Base-by-base conservation (phyloP, 92 coral and sea anemone genomes). In the Epizoanthus fatuus region DNA sequence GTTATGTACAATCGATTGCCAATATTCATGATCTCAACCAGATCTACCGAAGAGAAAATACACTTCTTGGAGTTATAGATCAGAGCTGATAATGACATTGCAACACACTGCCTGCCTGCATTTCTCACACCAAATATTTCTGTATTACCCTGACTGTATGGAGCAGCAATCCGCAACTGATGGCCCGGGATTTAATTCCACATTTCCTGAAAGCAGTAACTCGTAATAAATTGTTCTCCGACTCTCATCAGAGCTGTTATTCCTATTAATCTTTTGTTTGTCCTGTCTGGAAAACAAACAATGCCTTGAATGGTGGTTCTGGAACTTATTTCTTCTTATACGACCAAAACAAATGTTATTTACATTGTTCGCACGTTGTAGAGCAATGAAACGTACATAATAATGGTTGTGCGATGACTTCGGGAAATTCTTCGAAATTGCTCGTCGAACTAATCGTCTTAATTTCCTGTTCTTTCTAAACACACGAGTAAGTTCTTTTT, bases 141-240 rank as follows among this genome's bases (percentile, higher is more conserved):
- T 65, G 72, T 25, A 65, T 64, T 64, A 69, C 75, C 57, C 51
- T 81, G 86, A 64, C 86, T 54, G 60, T 81, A 68, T 55, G 65
- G 72, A 63, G 74, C 70, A 60, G 51, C 58, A 25, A 76, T 76
- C n/a, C n/a, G n/a, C n/a, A n/a, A n/a, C n/a, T n/a, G n/a, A n/a
- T n/a, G n/a, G n/a, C n/a, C n/a, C n/a, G n/a, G n/a, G n/a, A n/a
- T n/a, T n/a, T n/a, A n/a, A n/a, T n/a, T n/a, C n/a, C n/a, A n/a
- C n/a, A n/a, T n/a, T n/a, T n/a, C n/a, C n/a, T n/a, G n/a, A n/a
- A n/a, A n/a, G n/a, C n/a, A n/a, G n/a, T n/a, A n/a, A n/a, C n/a
- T n/a, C n/a, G n/a, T n/a, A n/a, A n/a, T n/a, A n/a, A n/a, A 47
- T 81, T 68, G 47, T 65, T 81, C 38, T 45, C 47, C 52, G 12